Base-by-base conservation (phyloP, 1,140 invertebrate genomes). In the Bombus confusus region DNA sequence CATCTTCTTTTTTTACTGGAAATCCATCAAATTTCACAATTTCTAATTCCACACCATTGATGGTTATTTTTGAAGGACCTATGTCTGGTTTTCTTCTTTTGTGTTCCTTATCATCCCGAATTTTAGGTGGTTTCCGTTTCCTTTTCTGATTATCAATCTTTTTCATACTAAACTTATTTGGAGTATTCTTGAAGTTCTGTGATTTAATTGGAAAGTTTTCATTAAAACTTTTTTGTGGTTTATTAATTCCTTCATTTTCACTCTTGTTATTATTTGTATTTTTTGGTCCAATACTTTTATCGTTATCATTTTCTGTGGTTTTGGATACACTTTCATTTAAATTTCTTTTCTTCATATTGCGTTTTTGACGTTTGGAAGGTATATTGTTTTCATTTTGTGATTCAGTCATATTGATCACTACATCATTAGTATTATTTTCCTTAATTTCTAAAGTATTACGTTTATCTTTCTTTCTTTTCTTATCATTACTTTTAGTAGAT, bases 1-100 rank as follows among this genome's bases (percentile, higher is more conserved):
- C 97, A 95, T 98, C 97, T 93, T 97, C 97, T 92, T 96, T 96
- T 93, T 96, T 96, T 0, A 98, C 95, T 43, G 96, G 96, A 91
- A 97, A 97, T 34, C 97, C 97, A 93, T 97, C 96, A 93, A 95
- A 97, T 83, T 96, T 96, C 0, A 96, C 94, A 39, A 97, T 93
- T 90, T 97, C 95, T 62, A 97, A 91, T 90, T 96, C 95, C 90
- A 96, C 94, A 71, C 97, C 96, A 95, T 97, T 96, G 18, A 97
- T 96, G 28, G 95, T 95, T 9, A 96, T 94, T 91, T 95, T 96
- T 59, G 94, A 94, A 18, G 90, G 78, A 71, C 94, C 94, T 87
- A 90, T 83, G 31, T 95, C 92, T 80, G 95, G 94, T 93, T 97
- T 97, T 90, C 96, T 95, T 43, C 95, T 93, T 84, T 91, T 91